Base-by-base conservation (phyloP, 2,113 vertebrate species). In the Galeopterus variegatus region DNA sequence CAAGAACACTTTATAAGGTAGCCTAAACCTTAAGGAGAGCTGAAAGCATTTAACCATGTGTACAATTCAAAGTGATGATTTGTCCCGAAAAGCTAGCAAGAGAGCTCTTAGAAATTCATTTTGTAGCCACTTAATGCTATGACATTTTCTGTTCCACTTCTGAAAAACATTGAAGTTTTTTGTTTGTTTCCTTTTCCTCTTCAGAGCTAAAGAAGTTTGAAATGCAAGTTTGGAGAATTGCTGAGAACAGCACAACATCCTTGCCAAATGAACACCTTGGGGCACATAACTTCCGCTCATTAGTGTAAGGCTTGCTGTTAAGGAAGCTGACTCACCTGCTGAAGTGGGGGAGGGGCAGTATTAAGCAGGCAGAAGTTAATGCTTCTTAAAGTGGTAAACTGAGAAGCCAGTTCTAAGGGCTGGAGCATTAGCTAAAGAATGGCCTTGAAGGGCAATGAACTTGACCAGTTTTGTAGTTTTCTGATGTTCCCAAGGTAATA, bases 181-280 rank as follows among this genome's bases (percentile, higher is more conserved):
- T 79, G 12, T 72, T 89, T 56, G 87, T 91, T 56, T 15, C 45
- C 56, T 83, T 80, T 97, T 88, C 21, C 50, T 96, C 65, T 88
- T 91, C 56, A 95, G 60, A 88, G 65, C 64, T 97, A 95, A 88
- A 88, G 82, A 86, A 96, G 70, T 96, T 60, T 96, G 96, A 95
- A 90, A 95, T 85, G 60, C 60, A 94, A 96, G 92, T 96, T 93
- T 90, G 62, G 75, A 97, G 90, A 96, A 96, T 85, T 95, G 95
- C 97, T 97, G 95, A 98, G 80, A 97, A 95, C 92, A 96, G 93
- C 75, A 67, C 75, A 50, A 64, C 14, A 90, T 33, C 50, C 26
- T 50, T 97, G 97, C 92, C 89, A 97, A 96, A 96, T 93, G 89
- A 96, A 92, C n/a, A 86, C 77, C 93, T 92, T 77, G 76, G 95